phyloP scores from a whole-genome alignment of 2,888 invertebrate genomes.

The Idaea straminata region DNA sequence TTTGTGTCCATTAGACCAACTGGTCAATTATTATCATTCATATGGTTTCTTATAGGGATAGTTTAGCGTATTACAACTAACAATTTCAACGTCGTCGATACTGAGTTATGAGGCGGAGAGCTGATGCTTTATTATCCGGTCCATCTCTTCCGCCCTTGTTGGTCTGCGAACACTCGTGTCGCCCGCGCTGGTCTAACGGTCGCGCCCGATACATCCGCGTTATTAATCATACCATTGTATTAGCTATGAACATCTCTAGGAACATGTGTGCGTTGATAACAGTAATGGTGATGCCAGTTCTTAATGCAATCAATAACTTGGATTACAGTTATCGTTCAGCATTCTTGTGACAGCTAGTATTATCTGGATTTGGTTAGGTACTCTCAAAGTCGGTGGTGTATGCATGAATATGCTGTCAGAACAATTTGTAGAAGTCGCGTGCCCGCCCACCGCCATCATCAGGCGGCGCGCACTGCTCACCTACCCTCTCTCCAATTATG shows the following conservation, averaged over 20 bases:
- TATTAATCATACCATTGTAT: conserved; percentile 78
- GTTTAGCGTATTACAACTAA: conserved; percentile 60
- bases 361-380: conserved; percentile 22
- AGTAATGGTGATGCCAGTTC: conserved; percentile 63
- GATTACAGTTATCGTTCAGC: conserved; percentile 60
- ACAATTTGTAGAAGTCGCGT: conserved; percentile 52
- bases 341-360: conserved; percentile 36
- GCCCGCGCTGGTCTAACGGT: conserved; percentile 67
- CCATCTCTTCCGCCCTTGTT: conserved; percentile 78
- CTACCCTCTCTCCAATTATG: conserved; percentile 78
- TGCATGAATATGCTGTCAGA: conserved; percentile 36
- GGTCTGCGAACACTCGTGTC: conserved; percentile 71
- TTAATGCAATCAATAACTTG: conserved; percentile 67
- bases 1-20: conserved; percentile 53
- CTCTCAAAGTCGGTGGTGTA: conserved; percentile 20
- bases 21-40: conserved; percentile 67
- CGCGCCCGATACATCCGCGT: conserved; percentile 62
- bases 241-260: conserved; percentile 65
- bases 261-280: conserved; percentile 72
- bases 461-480: conserved; percentile 61
- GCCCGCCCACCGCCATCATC: conserved; percentile 62
- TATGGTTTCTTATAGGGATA: conserved; percentile 50
- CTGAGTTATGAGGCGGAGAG: conserved; percentile 69
- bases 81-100: conserved; percentile 72
- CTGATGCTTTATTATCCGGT: conserved; percentile 75